Conservation (phyloP, 2,797 vertebrate genomes). For the Coluber constrictor region DNA sequence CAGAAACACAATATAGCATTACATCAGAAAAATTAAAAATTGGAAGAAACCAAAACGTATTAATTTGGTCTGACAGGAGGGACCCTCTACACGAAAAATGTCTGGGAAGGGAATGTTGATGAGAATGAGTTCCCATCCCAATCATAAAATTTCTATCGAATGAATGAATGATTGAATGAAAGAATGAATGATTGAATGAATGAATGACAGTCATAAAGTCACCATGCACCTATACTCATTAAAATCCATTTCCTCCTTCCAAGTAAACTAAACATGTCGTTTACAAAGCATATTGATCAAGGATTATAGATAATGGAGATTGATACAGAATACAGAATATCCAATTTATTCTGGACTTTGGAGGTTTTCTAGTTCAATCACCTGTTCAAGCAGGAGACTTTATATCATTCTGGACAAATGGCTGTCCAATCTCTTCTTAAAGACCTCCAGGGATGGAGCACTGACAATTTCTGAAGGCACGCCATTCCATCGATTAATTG, state of each 20-base stretch:
- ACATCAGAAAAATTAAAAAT: background rate
- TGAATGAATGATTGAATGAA: background rate
- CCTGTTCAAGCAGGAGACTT: too few relatives aligned
- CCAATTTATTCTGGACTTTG: too few relatives aligned
- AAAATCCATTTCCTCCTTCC: background rate
- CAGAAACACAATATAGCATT: background rate
- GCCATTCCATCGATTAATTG: too few relatives aligned
- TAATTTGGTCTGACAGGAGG: background rate
- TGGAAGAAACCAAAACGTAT: background rate
- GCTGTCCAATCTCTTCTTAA: too few relatives aligned
- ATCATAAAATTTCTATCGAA: background rate
- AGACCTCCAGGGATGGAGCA: too few relatives aligned
- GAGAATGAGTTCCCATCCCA: background rate
- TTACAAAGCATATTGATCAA: background rate
- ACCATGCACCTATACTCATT: background rate
- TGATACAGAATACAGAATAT: too few relatives aligned
- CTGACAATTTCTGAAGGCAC: too few relatives aligned
- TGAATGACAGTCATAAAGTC: background rate
- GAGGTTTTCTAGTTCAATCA: too few relatives aligned
- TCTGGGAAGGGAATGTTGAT: background rate
- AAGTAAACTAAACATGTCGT: background rate
- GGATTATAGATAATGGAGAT: background rate
- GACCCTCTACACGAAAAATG: background rate
- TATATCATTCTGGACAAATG: too few relatives aligned
- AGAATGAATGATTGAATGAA: too few relatives aligned